Percentiles rank a stretch among this genome's conserved stretches.
phyloP scores from a whole-genome alignment of 1,140 invertebrate genomes.

The Colletes latitarsis region DNA sequence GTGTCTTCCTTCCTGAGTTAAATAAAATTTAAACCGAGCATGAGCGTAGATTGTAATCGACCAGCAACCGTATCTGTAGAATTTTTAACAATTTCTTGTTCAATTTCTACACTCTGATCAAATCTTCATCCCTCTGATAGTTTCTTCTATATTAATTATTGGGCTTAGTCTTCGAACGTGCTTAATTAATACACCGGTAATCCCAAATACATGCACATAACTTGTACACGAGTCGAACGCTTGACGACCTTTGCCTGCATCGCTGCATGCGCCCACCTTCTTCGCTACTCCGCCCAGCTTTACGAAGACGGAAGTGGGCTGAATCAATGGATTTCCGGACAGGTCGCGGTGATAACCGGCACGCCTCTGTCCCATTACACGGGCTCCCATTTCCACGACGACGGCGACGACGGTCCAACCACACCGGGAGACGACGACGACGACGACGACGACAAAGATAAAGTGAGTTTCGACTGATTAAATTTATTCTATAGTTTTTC shows the following conservation, averaged over 20 bases:
- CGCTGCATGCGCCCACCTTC: conserved; percentile 57
- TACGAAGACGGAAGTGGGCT: conserved; percentile 46
- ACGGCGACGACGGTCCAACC: conserved; percentile 71
- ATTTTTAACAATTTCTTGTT: neutral
- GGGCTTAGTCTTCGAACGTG: neutral
- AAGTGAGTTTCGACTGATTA: conserved; percentile 76
- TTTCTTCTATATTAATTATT: too few relatives aligned
- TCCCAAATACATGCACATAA: neutral
- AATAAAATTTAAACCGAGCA: neutral
- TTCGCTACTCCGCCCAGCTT: conserved; percentile 55
- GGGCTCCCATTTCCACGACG: conserved; percentile 67
- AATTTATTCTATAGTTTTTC: neutral
- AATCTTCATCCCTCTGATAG: too few relatives aligned
- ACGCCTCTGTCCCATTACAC: conserved; percentile 72
- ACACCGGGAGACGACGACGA: conserved; percentile 90
- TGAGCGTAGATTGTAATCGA: neutral
- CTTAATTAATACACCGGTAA: neutral
- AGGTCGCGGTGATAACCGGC: conserved; percentile 76
- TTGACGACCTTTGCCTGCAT: conserved; percentile 52
- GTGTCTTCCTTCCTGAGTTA: neutral
- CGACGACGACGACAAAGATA: conserved; percentile 91
- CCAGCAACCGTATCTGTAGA: neutral
- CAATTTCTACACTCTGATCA: too few relatives aligned
- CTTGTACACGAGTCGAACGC: conserved; percentile 27
- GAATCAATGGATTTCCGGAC: conserved; percentile 67